These are phyloP conservation scores for Liodrosophila aerea DNA, from an alignment of 2,888 invertebrate genomes.

Conservation along the genomic window DNA sequence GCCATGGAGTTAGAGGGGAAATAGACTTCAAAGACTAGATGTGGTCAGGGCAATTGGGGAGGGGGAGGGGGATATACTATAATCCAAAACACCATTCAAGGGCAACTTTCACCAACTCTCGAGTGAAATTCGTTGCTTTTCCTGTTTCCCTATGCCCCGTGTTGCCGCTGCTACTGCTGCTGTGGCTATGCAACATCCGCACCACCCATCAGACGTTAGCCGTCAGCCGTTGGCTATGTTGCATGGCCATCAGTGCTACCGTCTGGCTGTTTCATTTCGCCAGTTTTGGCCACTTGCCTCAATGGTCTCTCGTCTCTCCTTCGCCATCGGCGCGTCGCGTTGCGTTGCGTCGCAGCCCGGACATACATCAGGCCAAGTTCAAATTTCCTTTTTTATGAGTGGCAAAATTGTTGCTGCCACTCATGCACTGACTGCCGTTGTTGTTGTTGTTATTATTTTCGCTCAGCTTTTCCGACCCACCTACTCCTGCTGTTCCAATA, in stretches of 20 bases:
- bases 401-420: constrained; percentile 66
- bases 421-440: constrained; percentile 19
- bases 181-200: constrained; percentile 16
- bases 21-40: constrained; percentile 22
- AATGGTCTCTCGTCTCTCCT: constrained; percentile 47
- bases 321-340: constrained; percentile 59
- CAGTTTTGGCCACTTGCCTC: constrained; percentile 61
- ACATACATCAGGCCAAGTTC: constrained; percentile 78
- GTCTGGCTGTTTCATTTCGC: constrained; percentile 69
- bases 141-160: constrained; percentile 1
- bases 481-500: no score
- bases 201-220: constrained; percentile 35
- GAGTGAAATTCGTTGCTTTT: constrained; percentile 51
- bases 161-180: constrained; percentile 13
- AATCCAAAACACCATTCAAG: constrained; percentile 75
- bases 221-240: background rate
- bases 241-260: constrained; percentile 49
- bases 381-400: constrained; percentile 78
- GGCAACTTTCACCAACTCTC: constrained; percentile 76
- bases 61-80: constrained; percentile 26
- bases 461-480: constrained; percentile 30
- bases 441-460: constrained; percentile 56
- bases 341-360: constrained; percentile 42
- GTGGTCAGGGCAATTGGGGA: background rate
- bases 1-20: constrained; percentile 16